These are phyloP conservation scores for Pitta sordida DNA, from an alignment of 2,113 vertebrate species.

Conservation along the genomic window DNA sequence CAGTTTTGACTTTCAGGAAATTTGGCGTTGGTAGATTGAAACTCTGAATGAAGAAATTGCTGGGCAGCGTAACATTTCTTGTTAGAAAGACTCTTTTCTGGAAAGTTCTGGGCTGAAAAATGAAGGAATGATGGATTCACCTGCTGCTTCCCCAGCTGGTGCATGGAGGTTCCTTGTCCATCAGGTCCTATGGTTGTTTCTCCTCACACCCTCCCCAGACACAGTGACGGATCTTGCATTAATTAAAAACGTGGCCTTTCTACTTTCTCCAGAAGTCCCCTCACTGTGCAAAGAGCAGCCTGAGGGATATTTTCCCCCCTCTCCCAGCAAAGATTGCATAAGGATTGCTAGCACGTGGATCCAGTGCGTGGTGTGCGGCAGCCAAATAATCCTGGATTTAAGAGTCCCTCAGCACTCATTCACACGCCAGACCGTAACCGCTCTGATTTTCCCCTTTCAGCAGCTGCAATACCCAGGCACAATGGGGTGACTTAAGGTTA, in stretches of 20 bases:
- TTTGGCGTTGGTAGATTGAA: not conserved
- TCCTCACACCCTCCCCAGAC: not conserved
- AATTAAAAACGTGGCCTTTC: not conserved
- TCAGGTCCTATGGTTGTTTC: not conserved
- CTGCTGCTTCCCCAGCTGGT: not conserved
- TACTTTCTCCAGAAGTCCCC: not conserved
- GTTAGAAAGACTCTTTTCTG: not conserved
- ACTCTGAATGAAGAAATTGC: not conserved
- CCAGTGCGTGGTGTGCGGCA: conserved; percentile 60
- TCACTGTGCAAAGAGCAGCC: not conserved
- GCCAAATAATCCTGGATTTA: conserved; percentile 69
- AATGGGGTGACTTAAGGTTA: conserved; percentile 71
- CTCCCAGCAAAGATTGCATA: conserved; percentile 55
- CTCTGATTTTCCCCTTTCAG: conserved; percentile 69
- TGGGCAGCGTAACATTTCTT: not conserved
- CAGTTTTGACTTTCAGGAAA: not conserved
- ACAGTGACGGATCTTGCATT: not conserved
- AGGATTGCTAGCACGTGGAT: conserved; percentile 58
- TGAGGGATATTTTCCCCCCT: not conserved
- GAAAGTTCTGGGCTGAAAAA: not conserved
- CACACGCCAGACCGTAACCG: conserved; percentile 64
- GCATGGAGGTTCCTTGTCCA: not conserved
- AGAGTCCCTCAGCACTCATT: conserved; percentile 68
- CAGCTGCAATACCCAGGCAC: conserved; percentile 68
- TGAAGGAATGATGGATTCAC: not conserved